phyloP scores from a whole-genome alignment of 2,888 invertebrate genomes.

The Troglohyphantes excavatus region DNA sequence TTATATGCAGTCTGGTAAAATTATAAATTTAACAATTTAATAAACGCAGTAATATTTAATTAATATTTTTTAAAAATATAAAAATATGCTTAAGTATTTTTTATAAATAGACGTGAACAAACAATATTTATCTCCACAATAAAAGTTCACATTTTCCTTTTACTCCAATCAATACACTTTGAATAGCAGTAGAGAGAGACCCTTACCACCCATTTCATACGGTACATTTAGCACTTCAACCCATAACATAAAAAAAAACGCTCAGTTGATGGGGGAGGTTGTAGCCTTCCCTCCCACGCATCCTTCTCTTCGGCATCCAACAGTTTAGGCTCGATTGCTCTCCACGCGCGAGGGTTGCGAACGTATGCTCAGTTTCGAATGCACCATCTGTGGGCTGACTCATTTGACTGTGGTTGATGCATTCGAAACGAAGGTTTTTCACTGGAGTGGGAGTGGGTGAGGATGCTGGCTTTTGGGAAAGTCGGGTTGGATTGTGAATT shows the following conservation, averaged over 20 bases:
- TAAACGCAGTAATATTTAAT: too few species aligned
- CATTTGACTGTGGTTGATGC: constrained; percentile 44
- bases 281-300: background rate
- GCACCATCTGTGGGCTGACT: constrained; percentile 63
- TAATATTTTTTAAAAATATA: too few species aligned
- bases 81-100: too few species aligned
- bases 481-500: constrained; percentile 25
- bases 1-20: too few species aligned
- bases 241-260: background rate
- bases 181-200: too few species aligned
- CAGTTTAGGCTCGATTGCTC: constrained; percentile 63
- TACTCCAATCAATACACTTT: too few species aligned
- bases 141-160: too few species aligned
- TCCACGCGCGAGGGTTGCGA: background rate
- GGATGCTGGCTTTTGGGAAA: constrained; percentile 33
- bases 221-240: background rate
- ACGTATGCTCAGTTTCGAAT: constrained; percentile 52
- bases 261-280: background rate
- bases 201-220: too few species aligned
- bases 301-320: background rate
- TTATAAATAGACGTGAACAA: too few species aligned
- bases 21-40: too few species aligned
- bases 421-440: constrained; percentile 13
- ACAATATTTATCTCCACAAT: too few species aligned
- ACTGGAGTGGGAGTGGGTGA: background rate